Base-by-base conservation (phyloP, 2,888 invertebrate species). In the Apamea crenata region DNA sequence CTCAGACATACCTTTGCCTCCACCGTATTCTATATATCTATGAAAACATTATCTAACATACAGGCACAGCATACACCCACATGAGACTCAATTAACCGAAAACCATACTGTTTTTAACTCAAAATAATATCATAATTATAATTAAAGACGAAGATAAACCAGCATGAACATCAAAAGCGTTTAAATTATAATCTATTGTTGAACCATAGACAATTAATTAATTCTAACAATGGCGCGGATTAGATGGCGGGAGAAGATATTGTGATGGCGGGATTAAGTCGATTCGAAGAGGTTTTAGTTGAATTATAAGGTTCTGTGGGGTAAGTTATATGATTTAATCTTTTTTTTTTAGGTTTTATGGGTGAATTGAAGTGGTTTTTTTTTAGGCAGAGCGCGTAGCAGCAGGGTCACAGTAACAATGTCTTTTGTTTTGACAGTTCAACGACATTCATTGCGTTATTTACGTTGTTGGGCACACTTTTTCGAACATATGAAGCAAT, bases 201-300 rank as follows among this genome's bases (percentile, higher is more conserved):
- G 77, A 75, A 80, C 84, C 80, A 87, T 85, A 88, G 90, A 89
- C 90, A 87, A 88, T 90, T 91, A 91, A 91, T 91, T 91, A 91
- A 91, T 87, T 88, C 77, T 81, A 84, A 91, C 91, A 91, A 91
- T 91, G 87, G 89, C 80, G 84, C 29, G 67, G 84, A 87, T 81
- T 82, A 86, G 88, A 88, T 86, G 83, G 86, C 82, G 86, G 65
- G 79, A 29, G 59, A 50, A 67, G 86, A 84, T 84, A 82, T 78
- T 82, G 78, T 76, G 61, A 68, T 75, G 78, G 67, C 74, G 84
- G 81, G 70, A 73, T 73, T 78, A 53, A 67, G 72, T 69, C 65
- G 70, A 77, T 86, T 81, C 14, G 36, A 74, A 71, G 32, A 53
- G 56, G 47, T 61, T 75, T 79, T 75, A 56, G 70, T 74, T 47